phyloP scores from a whole-genome alignment of 2,888 invertebrate genomes.

The Aquatica leii region DNA sequence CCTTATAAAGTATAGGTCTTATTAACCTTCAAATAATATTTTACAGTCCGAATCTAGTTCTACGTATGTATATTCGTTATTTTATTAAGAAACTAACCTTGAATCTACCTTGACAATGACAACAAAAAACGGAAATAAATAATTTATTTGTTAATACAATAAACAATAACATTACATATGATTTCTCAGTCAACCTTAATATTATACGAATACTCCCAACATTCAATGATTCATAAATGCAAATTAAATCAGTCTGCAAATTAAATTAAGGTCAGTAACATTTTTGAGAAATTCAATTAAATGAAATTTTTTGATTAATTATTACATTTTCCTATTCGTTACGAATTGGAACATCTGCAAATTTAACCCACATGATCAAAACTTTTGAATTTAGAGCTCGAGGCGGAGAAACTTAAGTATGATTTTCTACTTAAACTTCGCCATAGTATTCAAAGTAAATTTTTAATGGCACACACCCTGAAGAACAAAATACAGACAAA shows the following conservation, averaged over 20 bases:
- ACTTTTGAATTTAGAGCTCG: not conserved
- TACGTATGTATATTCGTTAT: not conserved
- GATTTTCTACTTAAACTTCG: no score
- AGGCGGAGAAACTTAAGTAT: not conserved
- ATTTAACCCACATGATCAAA: not conserved
- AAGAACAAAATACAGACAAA: no score
- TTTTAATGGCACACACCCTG: no score
- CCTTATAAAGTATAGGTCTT: not conserved
- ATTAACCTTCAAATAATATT: not conserved
- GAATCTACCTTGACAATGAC: slow-evolving; percentile 2
- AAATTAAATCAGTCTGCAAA: slow-evolving; percentile 19
- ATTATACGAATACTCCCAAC: no score
- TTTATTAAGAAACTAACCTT: not conserved
- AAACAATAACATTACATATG: not conserved
- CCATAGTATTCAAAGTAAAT: no score
- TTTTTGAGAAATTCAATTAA: not conserved
- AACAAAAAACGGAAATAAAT: not conserved
- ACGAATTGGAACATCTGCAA: no score
- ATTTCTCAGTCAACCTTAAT: no score
- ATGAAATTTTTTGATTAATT: not conserved
- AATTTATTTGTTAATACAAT: not conserved
- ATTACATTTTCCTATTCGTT: not conserved
- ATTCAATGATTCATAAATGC: slow-evolving; percentile 21
- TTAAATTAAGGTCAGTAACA: slow-evolving; percentile 18
- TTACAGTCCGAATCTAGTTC: not conserved